Evolutionary conservation across 1,140 invertebrate species (phyloP), one percentile per base, ranked within the genome.

Genomic region (Eupeodes corollae): DNA sequence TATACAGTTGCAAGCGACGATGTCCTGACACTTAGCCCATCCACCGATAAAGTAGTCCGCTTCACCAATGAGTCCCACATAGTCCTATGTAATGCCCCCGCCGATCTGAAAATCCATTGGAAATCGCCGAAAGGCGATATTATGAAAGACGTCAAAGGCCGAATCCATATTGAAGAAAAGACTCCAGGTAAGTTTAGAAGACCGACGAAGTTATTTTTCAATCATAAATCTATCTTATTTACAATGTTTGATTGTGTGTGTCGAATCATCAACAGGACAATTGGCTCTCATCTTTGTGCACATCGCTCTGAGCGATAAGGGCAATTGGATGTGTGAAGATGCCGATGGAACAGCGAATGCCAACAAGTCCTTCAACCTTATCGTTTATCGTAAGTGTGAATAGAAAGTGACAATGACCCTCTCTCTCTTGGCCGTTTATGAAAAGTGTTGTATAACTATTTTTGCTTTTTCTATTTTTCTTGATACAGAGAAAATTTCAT

Each of bases 61-160:
- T 70, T 60, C 32, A 61, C 65, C 45, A 69, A 69, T 46, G 63
- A 69, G 35, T 69, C 70, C 10, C 63, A 69, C 45, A 69, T 71
- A 41, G 62, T 71, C 18, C 55, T 59, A 45, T 71, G 70, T 48
- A 59, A 54, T 32, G 56, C 54, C 38, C 50, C 55, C 43, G 42
- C 56, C 21, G 56, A 56, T 40, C 55, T 57, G 38, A 55, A 60
- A 52, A 55, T 69, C 42, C 56, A 59, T 34, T 70, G 69, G 69
- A 58, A 58, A 52, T 64, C 58, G 50, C 69, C 69, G 19, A 61
- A 61, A 52, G 66, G 67, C 15, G 59, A 63, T 55, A 56, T 58
- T 50, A 57, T 68, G 44, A 53, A 56, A 44, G 61, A 68, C 37
- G 52, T 55, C 42, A 62, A 62, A 56, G 69, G 69, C 49, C 59